phyloP scores from a whole-genome alignment of 2,797 vertebrate species.

The Hylomyscus alleni region DNA sequence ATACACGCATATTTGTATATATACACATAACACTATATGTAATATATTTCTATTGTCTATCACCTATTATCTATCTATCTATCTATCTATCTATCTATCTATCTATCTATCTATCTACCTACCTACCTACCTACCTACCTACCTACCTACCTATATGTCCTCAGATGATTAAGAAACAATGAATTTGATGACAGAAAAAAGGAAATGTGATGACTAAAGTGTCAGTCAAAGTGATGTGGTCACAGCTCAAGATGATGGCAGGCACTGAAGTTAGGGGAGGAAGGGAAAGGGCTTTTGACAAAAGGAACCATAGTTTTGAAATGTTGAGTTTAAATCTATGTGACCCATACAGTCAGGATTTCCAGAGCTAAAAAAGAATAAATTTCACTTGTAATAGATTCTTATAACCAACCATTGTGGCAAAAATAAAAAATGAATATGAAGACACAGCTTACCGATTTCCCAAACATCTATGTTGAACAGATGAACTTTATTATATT shows the following conservation, averaged over 20 bases:
- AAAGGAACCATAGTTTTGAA: not conserved
- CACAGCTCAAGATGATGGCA: not conserved
- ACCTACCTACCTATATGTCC: no score
- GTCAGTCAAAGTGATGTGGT: not conserved
- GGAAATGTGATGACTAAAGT: not conserved
- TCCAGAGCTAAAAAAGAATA: not conserved
- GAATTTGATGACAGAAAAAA: not conserved
- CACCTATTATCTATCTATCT: no score
- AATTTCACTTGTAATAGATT: not conserved
- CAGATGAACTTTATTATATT: not conserved
- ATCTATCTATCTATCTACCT: no score
- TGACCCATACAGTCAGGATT: not conserved
- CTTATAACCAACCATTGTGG: not conserved
- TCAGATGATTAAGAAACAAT: not conserved
- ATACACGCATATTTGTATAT: not conserved
- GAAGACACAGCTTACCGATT: not conserved
- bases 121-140: no score
- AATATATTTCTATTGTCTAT: not conserved
- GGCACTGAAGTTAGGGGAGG: not conserved
- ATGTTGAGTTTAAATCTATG: not conserved
- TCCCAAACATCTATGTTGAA: not conserved
- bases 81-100: no score
- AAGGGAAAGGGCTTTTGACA: not conserved
- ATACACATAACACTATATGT: not conserved
- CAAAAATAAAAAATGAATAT: not conserved